These are phyloP conservation scores for Seladonia tumulorum DNA, from an alignment of 2,888 invertebrate species.

Conservation along the genomic window DNA sequence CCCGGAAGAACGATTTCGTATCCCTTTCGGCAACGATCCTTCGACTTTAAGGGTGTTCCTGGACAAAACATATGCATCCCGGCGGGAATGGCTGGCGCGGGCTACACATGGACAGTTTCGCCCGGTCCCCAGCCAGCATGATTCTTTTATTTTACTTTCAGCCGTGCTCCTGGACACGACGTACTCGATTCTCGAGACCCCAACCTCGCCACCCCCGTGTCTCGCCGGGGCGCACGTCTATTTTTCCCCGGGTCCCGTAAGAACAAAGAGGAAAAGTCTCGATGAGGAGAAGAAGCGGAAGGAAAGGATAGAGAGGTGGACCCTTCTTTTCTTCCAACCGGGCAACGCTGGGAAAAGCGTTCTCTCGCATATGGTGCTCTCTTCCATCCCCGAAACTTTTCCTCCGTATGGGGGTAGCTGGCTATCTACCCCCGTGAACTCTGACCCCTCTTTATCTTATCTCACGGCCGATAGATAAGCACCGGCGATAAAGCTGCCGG, in stretches of 20 bases:
- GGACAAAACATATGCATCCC: constrained; percentile 68
- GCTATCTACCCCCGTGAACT: constrained; percentile 69
- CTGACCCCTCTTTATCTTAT: constrained; percentile 74
- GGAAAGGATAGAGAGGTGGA: constrained; percentile 56
- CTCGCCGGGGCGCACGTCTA: constrained; percentile 36
- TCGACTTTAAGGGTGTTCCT: constrained; percentile 47
- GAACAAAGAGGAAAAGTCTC: constrained; percentile 51
- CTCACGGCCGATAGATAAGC: constrained; percentile 79
- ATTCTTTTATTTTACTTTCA: constrained; percentile 83
- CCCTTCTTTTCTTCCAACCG: constrained; percentile 5
- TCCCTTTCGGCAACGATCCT: neutral
- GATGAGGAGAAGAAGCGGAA: constrained; percentile 28
- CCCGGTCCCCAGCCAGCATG: constrained; percentile 81
- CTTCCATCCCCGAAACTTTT: constrained; percentile 70
- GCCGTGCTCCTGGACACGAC: constrained; percentile 72
- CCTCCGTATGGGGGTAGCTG: constrained; percentile 74
- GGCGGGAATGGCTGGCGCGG: constrained; percentile 45
- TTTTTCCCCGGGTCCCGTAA: constrained; percentile 55
- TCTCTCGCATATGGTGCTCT: constrained; percentile 75
- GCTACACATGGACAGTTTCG: constrained; percentile 63
- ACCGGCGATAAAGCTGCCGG: constrained; percentile 67
- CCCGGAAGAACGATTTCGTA: neutral
- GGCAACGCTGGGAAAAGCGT: constrained; percentile 36
- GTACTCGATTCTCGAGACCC: constrained; percentile 71
- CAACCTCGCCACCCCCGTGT: constrained; percentile 28